phyloP scores from a whole-genome alignment of 1,140 invertebrate genomes.

The Plectus sambesii region DNA sequence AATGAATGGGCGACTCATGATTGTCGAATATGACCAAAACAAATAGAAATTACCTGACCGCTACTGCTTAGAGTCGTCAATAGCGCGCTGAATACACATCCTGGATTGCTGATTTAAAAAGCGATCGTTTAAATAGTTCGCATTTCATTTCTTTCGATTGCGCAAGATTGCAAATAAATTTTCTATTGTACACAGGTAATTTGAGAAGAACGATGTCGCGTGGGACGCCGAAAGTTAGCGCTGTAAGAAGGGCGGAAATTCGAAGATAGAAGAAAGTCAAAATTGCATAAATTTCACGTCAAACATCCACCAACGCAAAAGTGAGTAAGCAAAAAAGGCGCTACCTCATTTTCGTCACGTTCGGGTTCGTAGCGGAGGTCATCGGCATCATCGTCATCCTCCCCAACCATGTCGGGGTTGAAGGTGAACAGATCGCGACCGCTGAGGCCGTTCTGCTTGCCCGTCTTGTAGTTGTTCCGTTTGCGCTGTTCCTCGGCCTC shows the following conservation, averaged over 20 bases:
- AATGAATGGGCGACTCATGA: no score
- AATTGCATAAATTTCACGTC: no score
- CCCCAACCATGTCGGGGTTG: conserved; percentile 81
- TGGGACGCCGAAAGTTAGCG: no score
- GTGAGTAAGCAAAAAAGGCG: conserved; percentile 11
- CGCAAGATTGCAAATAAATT: no score
- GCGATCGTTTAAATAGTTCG: conserved; percentile 6
- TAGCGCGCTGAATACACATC: conserved; percentile 5
- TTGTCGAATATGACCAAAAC: no score
- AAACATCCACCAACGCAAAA: no score
- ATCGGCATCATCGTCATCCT: conserved; percentile 54
- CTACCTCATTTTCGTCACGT: conserved; percentile 20
- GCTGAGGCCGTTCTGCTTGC: conserved; percentile 63
- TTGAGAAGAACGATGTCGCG: no score
- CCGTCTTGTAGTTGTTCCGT: conserved; percentile 73
- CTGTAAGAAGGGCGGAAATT: no score
- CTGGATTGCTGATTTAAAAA: conserved; percentile 16
- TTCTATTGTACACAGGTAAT: no score
- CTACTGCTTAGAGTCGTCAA: conserved; percentile 8
- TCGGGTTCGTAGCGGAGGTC: conserved; percentile 34
- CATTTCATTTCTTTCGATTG: conserved; percentile 2
- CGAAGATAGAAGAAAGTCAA: no score
- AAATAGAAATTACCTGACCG: conserved; percentile 7
- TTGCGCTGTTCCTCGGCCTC: conserved; percentile 72
- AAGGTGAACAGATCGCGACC: conserved; percentile 99